Evolutionary conservation across 53 echinoderm and acorn worm species (phyloP), one percentile per base, ranked within the genome.

Genomic region (Echinometra lucunter): DNA sequence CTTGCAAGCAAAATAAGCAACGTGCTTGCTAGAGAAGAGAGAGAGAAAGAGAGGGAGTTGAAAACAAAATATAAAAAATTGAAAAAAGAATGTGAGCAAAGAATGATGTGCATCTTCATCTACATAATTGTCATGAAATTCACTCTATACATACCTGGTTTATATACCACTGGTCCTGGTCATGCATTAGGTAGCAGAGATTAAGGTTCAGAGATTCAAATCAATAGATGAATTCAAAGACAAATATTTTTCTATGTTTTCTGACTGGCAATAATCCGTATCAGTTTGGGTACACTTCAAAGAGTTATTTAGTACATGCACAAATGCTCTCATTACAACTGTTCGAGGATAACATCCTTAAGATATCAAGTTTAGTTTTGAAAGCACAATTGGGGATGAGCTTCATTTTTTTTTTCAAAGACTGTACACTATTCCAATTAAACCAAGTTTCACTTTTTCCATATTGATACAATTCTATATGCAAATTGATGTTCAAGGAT

Each of bases 81-180:
- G n/a, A 85, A 18, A 81, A 81, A 44, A 44, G 19, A 42, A 81
- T 13, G 72, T 72, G 72, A 45, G 49, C 27, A 53, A 85, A 47
- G 49, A 49, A n/a, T 47, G 85, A 27, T 47, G 85, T 83, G 80
- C 21, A 21, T 70, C 80, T 83, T 27, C 12, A 18, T 83, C 85
- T 83, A 45, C 11, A 5, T n/a, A n/a, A n/a, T n/a, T n/a, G 85
- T 58, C 10, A 2, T 89, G 58, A 34, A 38, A 1, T 88, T 1
- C 60, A 28, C 38, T 42, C n/a, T 1, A 57, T 60, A 89, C 91
- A 66, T 96, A 97, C 97, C 97, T 95, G 95, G 92, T 66, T 97
- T 95, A 91, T 90, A 95, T 66, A 97, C 95, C 35, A 97, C 95
- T 38, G 95, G 97, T 66, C 97, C 97, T 96, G 94, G 63, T 47